Evolutionary conservation across 2,113 vertebrate species (phyloP).

Genomic region (Genyomyrus donnyi): DNA sequence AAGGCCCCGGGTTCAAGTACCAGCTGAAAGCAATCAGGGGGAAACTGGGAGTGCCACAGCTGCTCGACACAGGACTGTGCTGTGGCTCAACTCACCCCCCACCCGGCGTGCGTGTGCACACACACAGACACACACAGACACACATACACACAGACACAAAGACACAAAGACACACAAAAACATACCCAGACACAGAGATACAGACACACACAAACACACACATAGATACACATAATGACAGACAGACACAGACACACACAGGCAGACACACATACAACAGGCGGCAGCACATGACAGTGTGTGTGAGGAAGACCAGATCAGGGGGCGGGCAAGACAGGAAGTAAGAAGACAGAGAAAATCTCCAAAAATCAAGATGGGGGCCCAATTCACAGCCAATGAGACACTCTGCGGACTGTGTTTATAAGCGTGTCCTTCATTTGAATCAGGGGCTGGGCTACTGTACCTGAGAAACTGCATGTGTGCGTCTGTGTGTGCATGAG

Average conservation of each 20-base stretch:
- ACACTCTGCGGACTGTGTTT: neutral
- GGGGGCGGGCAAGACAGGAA: neutral
- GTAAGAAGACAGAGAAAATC: neutral
- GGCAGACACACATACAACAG: constrained; percentile 34
- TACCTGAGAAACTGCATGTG: constrained; percentile 8
- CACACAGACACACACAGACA: neutral
- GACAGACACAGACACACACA: constrained; percentile 19
- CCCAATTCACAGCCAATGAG: neutral
- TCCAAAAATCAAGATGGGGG: constrained; percentile 7
- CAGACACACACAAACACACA: constrained; percentile 31
- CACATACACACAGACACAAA: constrained; percentile 33
- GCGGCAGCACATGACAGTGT: constrained; percentile 34
- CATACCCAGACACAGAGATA: neutral
- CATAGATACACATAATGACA: constrained; percentile 24
- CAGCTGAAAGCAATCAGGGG: constrained; percentile 99
- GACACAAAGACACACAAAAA: constrained; percentile 28
- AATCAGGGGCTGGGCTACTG: neutral
- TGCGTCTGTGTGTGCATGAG: constrained; percentile 23
- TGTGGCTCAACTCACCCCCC: constrained; percentile 50
- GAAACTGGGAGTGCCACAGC: constrained; percentile 93
- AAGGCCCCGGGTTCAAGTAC: constrained; percentile 99
- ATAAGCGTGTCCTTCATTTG: neutral
- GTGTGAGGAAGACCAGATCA: constrained; percentile 13
- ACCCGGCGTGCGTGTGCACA: constrained; percentile 33
- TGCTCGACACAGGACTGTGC: constrained; percentile 73